These are phyloP conservation scores for Andrena hattorfiana DNA, from an alignment of 2,888 invertebrate species.

Conservation along the genomic window DNA sequence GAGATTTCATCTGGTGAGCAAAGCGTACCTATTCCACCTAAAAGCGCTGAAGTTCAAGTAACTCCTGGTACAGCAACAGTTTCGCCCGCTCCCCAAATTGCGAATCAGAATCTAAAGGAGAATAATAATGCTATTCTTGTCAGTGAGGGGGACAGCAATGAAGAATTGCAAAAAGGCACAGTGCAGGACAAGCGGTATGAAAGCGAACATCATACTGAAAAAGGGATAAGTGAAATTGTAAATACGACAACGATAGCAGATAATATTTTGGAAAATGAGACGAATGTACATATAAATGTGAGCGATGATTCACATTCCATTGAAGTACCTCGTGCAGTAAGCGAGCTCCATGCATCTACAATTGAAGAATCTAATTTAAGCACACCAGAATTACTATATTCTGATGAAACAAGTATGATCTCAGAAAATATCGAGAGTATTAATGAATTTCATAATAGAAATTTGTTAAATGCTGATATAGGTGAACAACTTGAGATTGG, in stretches of 20 bases:
- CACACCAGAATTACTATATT: conserved; percentile 49
- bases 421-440: conserved; percentile 70
- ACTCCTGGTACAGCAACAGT: neutral
- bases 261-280: conserved; percentile 18
- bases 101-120: neutral
- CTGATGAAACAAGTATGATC: conserved; percentile 69
- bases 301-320: conserved; percentile 39
- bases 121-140: neutral
- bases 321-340: conserved; percentile 37
- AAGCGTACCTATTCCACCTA: neutral
- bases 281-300: conserved; percentile 51
- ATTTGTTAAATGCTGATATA: conserved; percentile 79
- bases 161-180: neutral
- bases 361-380: conserved; percentile 2
- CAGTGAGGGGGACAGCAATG: neutral
- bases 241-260: neutral
- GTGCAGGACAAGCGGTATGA: neutral
- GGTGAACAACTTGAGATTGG: conserved; percentile 68
- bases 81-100: neutral
- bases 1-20: neutral
- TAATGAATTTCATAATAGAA: conserved; percentile 78
- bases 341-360: neutral
- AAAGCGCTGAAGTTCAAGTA: neutral
- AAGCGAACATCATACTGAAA: neutral
- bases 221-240: neutral